These are phyloP conservation scores for Nansenia antarctica DNA, from an alignment of 2,113 vertebrate species.

Conservation along the genomic window DNA sequence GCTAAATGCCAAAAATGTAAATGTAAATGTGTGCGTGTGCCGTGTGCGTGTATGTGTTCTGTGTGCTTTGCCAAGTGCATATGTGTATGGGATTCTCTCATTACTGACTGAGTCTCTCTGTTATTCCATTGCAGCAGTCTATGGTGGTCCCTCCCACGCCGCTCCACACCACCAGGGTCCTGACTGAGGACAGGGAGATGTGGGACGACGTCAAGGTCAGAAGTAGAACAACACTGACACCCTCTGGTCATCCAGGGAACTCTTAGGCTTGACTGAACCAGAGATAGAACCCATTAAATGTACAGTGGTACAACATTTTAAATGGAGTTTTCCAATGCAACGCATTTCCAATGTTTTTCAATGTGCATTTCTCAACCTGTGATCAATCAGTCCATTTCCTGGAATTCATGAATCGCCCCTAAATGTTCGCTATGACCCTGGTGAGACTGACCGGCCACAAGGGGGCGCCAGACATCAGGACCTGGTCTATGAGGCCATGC, in stretches of 20 bases:
- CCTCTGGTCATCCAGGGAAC: constrained; percentile 39
- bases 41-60: constrained; percentile 12
- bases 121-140: constrained; percentile 77
- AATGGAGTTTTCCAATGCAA: neutral
- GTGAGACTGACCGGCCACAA: constrained; percentile 32
- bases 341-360: neutral
- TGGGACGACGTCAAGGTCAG: constrained; percentile 99
- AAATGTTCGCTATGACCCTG: neutral
- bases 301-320: neutral
- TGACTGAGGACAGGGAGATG: constrained; percentile 92
- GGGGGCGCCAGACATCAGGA: constrained; percentile 34
- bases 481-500: neutral
- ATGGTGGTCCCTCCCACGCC: constrained; percentile 94
- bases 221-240: constrained; percentile 40
- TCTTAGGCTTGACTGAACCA: neutral
- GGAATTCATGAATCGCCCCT: neutral
- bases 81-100: too few relatives aligned
- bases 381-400: neutral
- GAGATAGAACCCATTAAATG: neutral
- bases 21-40: too few relatives aligned
- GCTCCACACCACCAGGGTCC: constrained; percentile 91
- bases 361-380: neutral
- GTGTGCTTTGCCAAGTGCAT: too few relatives aligned
- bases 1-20: too few relatives aligned
- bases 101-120: constrained; percentile 15